phyloP scores from a whole-genome alignment of 2,888 invertebrate species.

The Pachliopta kotzebuea region DNA sequence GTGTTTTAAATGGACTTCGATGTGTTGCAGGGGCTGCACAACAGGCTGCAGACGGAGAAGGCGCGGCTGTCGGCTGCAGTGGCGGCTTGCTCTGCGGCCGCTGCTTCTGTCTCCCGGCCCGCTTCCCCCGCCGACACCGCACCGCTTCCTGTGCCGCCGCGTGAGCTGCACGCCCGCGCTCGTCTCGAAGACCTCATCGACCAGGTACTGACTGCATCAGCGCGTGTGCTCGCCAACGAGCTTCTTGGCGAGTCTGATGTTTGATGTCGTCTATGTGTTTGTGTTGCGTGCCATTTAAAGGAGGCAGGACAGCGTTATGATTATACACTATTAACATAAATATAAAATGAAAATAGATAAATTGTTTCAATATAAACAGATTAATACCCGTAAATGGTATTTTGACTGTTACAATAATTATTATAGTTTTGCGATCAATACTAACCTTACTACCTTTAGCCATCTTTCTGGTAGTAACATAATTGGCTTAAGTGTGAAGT shows the following conservation, averaged over 20 bases:
- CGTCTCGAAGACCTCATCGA: slow-evolving; percentile 95
- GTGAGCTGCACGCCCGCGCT: slow-evolving; percentile 91
- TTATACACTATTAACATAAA: no score
- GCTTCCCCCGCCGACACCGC: slow-evolving; percentile 93
- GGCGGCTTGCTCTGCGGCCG: slow-evolving; percentile 95
- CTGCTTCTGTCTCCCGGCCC: slow-evolving; percentile 94
- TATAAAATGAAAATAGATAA: no score
- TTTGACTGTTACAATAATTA: no score
- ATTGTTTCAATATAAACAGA: no score
- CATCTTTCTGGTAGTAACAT: no score
- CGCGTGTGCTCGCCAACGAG: slow-evolving; percentile 48
- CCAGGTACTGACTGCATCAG: slow-evolving; percentile 83
- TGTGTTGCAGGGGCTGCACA: slow-evolving; percentile 82
- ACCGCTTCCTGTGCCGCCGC: slow-evolving; percentile 90
- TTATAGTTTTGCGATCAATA: no score
- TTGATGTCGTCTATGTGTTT: not conserved
- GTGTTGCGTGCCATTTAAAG: no score
- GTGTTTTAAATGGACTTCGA: no score
- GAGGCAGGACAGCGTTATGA: no score
- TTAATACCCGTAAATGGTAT: no score
- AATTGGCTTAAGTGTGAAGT: no score
- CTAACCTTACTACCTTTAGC: no score
- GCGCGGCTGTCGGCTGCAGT: slow-evolving; percentile 91
- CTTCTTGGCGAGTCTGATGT: slow-evolving; percentile 35
- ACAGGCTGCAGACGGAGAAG: slow-evolving; percentile 94